These are phyloP conservation scores for Sarcophaga carnaria DNA, from an alignment of 2,888 invertebrate genomes.

Conservation along the genomic window DNA sequence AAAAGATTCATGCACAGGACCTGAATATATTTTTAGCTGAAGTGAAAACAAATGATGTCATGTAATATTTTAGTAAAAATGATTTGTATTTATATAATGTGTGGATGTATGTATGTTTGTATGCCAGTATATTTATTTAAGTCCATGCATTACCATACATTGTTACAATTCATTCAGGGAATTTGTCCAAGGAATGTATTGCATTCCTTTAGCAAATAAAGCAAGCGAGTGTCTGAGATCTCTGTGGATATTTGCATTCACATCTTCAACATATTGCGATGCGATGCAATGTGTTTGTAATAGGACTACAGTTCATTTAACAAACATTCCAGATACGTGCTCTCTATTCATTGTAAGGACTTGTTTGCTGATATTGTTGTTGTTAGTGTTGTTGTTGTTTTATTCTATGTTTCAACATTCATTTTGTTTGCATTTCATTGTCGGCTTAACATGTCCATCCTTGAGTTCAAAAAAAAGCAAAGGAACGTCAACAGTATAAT, in stretches of 20 bases:
- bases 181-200: not conserved
- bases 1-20: too few species aligned
- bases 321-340: constrained; percentile 67
- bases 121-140: not conserved
- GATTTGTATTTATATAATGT: not conserved
- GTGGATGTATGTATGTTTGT: not conserved
- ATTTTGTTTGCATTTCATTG: constrained; percentile 61
- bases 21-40: too few species aligned
- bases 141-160: not conserved
- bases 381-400: not conserved
- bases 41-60: too few species aligned
- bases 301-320: constrained; percentile 69
- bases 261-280: constrained; percentile 20
- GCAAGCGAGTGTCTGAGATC: not conserved
- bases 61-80: too few species aligned
- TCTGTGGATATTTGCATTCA: constrained; percentile 29
- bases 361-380: constrained; percentile 22
- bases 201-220: not conserved
- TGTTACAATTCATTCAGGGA: not conserved
- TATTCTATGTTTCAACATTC: not conserved
- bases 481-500: constrained; percentile 36
- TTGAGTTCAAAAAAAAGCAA: constrained; percentile 33
- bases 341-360: constrained; percentile 60
- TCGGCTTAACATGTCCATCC: constrained; percentile 64
- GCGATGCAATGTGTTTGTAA: constrained; percentile 64